These are phyloP conservation scores for Chalcosyrphus nemorum DNA, from an alignment of 2,888 invertebrate genomes.

Conservation along the genomic window DNA sequence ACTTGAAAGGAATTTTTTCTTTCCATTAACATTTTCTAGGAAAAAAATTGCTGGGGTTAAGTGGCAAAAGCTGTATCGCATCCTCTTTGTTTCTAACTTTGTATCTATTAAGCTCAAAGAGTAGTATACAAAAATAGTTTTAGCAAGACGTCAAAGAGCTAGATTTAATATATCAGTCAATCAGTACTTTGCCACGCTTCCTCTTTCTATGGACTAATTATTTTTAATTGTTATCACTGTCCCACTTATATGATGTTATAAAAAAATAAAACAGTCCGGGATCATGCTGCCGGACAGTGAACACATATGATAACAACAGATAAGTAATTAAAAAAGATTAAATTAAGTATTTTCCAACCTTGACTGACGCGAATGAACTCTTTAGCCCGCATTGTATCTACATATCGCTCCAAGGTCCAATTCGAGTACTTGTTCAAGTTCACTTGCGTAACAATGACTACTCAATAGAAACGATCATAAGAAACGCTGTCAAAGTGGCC, in stretches of 20 bases:
- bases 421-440: not conserved
- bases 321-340: not conserved
- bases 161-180: not conserved
- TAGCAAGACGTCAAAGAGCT: not conserved
- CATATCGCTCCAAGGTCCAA: not conserved
- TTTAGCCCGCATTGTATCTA: not conserved
- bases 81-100: too few relatives aligned
- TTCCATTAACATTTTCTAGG: not conserved
- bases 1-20: not conserved
- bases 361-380: not conserved
- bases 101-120: too few relatives aligned
- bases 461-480: not conserved
- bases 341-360: not conserved
- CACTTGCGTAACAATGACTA: constrained; percentile 4
- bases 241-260: not conserved
- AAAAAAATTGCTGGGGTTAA: not conserved
- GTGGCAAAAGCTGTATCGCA: too few relatives aligned
- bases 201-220: not conserved
- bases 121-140: too few relatives aligned
- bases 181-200: not conserved
- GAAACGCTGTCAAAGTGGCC: not conserved
- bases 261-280: not conserved
- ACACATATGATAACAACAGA: not conserved
- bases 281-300: not conserved
- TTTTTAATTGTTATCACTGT: not conserved